Base-by-base conservation (phyloP, 2,113 vertebrate genomes). In the Lepisosteus osseus region DNA sequence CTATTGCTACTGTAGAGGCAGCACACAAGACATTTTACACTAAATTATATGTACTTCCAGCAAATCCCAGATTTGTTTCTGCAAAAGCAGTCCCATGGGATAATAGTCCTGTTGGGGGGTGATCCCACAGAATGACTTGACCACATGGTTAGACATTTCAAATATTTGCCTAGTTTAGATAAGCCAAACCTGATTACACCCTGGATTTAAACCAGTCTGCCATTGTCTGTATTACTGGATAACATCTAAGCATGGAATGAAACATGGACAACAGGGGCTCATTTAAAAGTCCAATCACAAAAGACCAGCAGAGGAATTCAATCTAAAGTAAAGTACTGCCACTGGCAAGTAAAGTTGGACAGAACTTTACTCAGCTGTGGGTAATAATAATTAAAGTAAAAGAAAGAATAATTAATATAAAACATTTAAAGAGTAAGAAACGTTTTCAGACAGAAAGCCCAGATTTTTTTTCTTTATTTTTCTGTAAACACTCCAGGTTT, bases 161-260 rank as follows among this genome's bases (percentile, higher is more conserved):
- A 65, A 65, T 65, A 65, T 65, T 65, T 11, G 17, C 41, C 62
- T 7, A 11, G 3, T 65, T 65, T 40, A 43, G 62, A 65, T 65
- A 65, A 65, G 17, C 62, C 62, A 65, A 65, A 65, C 62, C 29
- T 65, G 4, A 65, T 40, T 65, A 40, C 17, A 15, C 17, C 47
- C 47, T 51, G 47, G 29, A 40, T 41, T 11, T 62, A 61, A 51
- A 42, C 54, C 61, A 54, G 62, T 14, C 14, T 15, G 7, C 42
- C 59, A 62, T 70, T 51, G 57, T 62, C 57, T 59, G 51, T 61
- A 14, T 67, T 57, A 47, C 44, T 67, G 61, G 64, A 67, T 67
- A 45, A 59, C 64, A 59, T 65, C 17, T 11, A 13, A 57, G 12
- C n/a, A 59, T 14, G 17, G 3, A 15, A 42, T 14, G 40, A 7